Percentiles rank a stretch among this genome's conserved stretches.
phyloP scores from a whole-genome alignment of 1,140 invertebrate species.

The Hycleus cichorii region DNA sequence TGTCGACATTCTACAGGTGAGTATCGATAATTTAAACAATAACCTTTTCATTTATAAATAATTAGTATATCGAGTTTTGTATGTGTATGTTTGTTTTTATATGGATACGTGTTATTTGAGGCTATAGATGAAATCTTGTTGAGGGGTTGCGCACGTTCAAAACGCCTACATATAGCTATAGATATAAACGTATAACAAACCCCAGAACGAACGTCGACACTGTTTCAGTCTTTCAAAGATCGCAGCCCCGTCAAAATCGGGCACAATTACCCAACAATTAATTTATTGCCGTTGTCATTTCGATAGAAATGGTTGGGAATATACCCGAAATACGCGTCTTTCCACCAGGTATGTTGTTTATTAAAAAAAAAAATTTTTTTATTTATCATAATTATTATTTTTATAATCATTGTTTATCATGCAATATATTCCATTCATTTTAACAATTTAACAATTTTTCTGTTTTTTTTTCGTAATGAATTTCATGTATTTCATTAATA shows the following conservation, averaged over 20 bases:
- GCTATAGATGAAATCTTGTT: too few relatives aligned
- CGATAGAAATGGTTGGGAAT: too few relatives aligned
- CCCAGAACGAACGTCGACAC: constrained; percentile 9
- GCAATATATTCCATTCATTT: too few relatives aligned
- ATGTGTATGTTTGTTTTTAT: not conserved
- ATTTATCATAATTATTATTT: not conserved
- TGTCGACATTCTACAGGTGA: constrained; percentile 18
- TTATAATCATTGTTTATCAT: not conserved
- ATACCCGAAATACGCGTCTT: constrained; percentile 15
- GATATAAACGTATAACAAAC: constrained; percentile 14
- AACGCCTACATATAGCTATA: constrained; percentile 18
- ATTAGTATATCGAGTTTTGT: too few relatives aligned
- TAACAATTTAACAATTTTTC: too few relatives aligned
- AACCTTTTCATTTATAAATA: too few relatives aligned
- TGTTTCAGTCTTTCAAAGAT: constrained; percentile 13
- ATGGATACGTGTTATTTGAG: too few relatives aligned
- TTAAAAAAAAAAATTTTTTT: too few relatives aligned
- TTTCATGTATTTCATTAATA: too few relatives aligned
- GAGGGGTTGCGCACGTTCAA: constrained; percentile 24
- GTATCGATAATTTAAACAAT: not conserved
- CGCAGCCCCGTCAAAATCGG: not conserved
- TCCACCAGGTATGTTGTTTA: constrained; percentile 12
- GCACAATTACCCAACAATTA: too few relatives aligned
- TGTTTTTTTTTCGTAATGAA: too few relatives aligned
- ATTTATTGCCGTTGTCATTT: too few relatives aligned